These are phyloP conservation scores for Heteractis magnifica DNA, from an alignment of 92 coral and sea anemone genomes.

Conservation along the genomic window DNA sequence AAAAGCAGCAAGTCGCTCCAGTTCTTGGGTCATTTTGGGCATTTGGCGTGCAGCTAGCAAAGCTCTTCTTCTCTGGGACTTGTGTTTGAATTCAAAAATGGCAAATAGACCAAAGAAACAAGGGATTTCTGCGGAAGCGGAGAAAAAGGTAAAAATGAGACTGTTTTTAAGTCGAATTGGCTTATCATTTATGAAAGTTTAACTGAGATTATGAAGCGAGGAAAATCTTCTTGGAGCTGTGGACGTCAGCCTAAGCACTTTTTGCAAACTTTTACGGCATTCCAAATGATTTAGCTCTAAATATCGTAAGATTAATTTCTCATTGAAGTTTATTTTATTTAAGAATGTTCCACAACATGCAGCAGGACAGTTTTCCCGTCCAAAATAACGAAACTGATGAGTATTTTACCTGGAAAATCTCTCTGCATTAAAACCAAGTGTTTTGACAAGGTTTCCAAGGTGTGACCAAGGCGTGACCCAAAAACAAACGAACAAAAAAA, in stretches of 20 bases:
- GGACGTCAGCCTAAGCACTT: too few relatives aligned
- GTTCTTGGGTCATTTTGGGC: slow-evolving; percentile 4
- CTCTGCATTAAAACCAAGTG: background rate
- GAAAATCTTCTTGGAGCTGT: too few relatives aligned
- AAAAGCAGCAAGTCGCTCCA: background rate
- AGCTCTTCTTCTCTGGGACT: background rate
- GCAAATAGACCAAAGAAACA: slow-evolving; percentile 30
- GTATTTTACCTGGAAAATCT: background rate
- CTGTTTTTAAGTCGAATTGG: background rate
- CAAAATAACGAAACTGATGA: too few relatives aligned
- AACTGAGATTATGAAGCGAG: too few relatives aligned
- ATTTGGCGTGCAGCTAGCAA: background rate
- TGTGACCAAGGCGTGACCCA: slow-evolving; percentile 2
- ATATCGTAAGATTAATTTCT: too few relatives aligned
- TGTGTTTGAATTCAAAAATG: slow-evolving; percentile 12
- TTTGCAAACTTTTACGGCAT: too few relatives aligned
- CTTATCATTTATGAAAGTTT: background rate
- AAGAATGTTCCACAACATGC: too few relatives aligned
- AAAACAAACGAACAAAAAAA: background rate
- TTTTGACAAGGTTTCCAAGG: background rate
- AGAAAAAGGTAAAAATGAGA: slow-evolving; percentile 22
- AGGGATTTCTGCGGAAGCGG: slow-evolving; percentile 30
- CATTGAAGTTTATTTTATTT: too few relatives aligned
- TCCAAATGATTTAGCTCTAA: too few relatives aligned
- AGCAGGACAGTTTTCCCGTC: too few relatives aligned